Evolutionary conservation across 2,888 invertebrate species (phyloP).

Genomic region (Stenurella melanura): DNA sequence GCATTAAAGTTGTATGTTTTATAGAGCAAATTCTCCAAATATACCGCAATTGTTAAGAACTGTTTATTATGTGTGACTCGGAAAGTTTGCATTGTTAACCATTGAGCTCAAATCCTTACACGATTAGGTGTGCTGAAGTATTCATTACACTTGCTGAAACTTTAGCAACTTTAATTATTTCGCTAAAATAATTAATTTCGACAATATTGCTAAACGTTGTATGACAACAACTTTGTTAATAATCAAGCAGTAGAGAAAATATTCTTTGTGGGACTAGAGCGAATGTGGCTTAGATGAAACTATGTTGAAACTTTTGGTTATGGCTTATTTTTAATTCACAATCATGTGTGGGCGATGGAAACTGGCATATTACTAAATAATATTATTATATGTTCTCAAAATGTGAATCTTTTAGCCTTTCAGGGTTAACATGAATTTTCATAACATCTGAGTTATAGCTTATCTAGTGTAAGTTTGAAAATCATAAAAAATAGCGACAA

Average conservation of each 20-base stretch:
- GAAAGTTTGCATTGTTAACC: constrained; percentile 26
- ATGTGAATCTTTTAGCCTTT: too few relatives aligned
- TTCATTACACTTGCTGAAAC: constrained; percentile 30
- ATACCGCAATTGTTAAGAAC: constrained; percentile 1
- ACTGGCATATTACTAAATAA: not conserved
- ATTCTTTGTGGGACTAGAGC: not conserved
- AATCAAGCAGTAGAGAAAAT: constrained; percentile 14
- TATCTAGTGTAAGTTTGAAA: too few relatives aligned
- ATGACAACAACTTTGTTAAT: constrained; percentile 39
- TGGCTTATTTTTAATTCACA: not conserved
- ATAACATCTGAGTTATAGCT: too few relatives aligned
- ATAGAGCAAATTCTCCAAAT: constrained; percentile 18
- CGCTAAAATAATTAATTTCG: constrained; percentile 36
- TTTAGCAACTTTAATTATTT: constrained; percentile 36
- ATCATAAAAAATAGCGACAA: too few relatives aligned
- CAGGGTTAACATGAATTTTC: too few relatives aligned
- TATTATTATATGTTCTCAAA: too few relatives aligned
- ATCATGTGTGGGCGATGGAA: not conserved
- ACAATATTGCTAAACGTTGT: constrained; percentile 34
- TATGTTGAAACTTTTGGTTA: not conserved
- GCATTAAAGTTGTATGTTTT: constrained; percentile 37
- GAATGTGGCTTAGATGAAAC: not conserved
- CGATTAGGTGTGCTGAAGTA: constrained; percentile 36
- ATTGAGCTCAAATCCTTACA: constrained; percentile 14
- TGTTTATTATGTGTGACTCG: constrained; percentile 19